Percentiles rank a stretch among this genome's conserved stretches.
Evolutionary conservation across 2,113 vertebrate genomes (phyloP).

Genomic region (Ivindomyrus marchei): DNA sequence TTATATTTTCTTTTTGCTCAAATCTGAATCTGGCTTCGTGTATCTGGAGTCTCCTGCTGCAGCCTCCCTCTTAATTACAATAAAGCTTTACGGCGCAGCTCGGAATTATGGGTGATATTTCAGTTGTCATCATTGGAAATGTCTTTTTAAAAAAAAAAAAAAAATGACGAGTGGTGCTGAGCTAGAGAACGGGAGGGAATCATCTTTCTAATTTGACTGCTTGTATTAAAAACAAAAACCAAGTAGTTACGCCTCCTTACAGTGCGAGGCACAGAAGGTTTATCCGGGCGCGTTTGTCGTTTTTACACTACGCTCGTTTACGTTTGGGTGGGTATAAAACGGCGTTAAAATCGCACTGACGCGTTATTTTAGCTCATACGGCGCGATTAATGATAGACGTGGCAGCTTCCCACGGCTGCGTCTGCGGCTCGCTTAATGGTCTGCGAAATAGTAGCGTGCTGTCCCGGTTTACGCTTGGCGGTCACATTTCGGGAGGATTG

Average conservation of each 20-base stretch:
- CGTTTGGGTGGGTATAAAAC: not conserved
- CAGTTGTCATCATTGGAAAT: not conserved
- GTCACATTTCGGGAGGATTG: not conserved
- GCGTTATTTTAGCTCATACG: not conserved
- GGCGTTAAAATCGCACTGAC: not conserved
- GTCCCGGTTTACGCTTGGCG: slow-evolving; percentile 34
- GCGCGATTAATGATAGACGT: not conserved
- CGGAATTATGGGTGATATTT: not conserved
- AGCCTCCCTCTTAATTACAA: not conserved
- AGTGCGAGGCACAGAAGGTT: not conserved
- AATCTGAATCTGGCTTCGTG: not conserved
- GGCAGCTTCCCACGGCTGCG: not conserved
- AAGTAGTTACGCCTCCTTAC: not conserved
- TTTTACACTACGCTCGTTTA: not conserved
- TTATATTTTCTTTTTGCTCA: not conserved
- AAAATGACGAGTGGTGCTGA: not conserved
- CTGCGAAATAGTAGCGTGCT: slow-evolving; percentile 43
- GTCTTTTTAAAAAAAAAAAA: not conserved
- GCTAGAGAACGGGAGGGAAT: not conserved
- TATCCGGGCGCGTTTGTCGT: not conserved
- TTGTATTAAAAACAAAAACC: not conserved
- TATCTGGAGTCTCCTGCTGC: not conserved
- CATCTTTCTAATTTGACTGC: not conserved
- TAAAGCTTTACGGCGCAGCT: not conserved
- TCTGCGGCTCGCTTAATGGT: slow-evolving; percentile 32